Evolutionary conservation across 2,113 vertebrate species (phyloP).

Genomic region (Aptenodytes forsteri): DNA sequence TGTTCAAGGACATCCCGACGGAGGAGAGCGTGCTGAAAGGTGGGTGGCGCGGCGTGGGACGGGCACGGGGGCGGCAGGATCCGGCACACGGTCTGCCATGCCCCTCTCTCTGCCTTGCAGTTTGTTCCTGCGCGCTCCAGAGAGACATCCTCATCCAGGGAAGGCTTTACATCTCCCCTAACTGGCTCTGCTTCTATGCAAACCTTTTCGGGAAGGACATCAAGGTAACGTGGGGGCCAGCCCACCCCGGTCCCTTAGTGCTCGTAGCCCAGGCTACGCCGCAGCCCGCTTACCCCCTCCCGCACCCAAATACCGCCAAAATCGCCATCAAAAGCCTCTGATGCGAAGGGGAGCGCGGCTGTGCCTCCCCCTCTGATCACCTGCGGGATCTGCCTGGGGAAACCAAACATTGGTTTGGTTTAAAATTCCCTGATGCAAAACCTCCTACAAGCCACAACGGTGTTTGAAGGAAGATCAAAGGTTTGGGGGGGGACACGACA

Average conservation of each 20-base stretch:
- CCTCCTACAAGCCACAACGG: accelerated
- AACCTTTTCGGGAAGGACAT: slow-evolving; percentile 97
- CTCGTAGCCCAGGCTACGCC: not conserved
- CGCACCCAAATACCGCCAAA: not conserved
- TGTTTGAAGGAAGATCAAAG: not conserved
- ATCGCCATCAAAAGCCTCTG: accelerated
- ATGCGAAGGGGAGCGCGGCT: accelerated
- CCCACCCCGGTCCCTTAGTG: not conserved
- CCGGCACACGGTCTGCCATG: accelerated
- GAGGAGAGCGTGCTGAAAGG: slow-evolving; percentile 96
- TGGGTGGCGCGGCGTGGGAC: slow-evolving; percentile 24
- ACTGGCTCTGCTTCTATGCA: slow-evolving; percentile 97
- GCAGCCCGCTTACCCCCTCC: not conserved
- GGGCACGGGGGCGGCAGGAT: accelerated
- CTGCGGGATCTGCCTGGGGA: not conserved
- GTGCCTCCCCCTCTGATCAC: not conserved
- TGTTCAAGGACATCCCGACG: slow-evolving; percentile 90
- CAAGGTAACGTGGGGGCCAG: slow-evolving; percentile 79
- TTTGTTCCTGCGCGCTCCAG: slow-evolving; percentile 94
- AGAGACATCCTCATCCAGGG: slow-evolving; percentile 94
- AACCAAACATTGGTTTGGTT: not conserved
- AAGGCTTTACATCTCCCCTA: slow-evolving; percentile 94
- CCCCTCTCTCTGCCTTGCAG: slow-evolving; percentile 61
- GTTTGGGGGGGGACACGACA: not conserved
- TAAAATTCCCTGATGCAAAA: not conserved